Evolutionary conservation across 2,797 vertebrate genomes (phyloP).

Genomic region (Euthynnus affinis): DNA sequence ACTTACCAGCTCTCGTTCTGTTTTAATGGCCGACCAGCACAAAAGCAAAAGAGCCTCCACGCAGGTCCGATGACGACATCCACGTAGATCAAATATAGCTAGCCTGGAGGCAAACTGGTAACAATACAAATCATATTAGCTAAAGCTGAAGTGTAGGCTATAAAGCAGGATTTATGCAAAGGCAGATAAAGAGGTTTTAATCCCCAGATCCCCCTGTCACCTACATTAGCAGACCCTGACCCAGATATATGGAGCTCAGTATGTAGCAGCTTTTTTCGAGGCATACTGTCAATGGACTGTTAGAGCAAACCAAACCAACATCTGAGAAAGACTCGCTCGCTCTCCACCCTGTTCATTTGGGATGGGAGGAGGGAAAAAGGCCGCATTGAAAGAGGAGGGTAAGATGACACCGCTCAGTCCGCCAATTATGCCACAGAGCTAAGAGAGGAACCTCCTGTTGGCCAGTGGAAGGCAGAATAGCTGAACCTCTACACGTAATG

Average conservation of each 20-base stretch:
- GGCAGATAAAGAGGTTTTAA: slow-evolving; percentile 87
- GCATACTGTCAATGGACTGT: slow-evolving; percentile 54
- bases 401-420: slow-evolving; percentile 79
- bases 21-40: slow-evolving; percentile 32
- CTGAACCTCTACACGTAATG: slow-evolving; percentile 52
- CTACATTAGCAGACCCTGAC: slow-evolving; percentile 87
- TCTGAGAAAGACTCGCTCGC: slow-evolving; percentile 49
- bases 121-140: slow-evolving; percentile 85
- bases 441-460: slow-evolving; percentile 74
- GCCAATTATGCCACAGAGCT: slow-evolving; percentile 78
- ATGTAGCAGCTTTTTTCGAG: slow-evolving; percentile 59
- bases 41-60: slow-evolving; percentile 53
- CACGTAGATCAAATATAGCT: slow-evolving; percentile 64
- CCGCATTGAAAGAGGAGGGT: slow-evolving; percentile 79
- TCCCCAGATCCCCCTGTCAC: slow-evolving; percentile 85
- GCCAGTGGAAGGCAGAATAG: slow-evolving; percentile 57
- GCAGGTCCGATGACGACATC: slow-evolving; percentile 35
- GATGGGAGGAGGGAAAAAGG: slow-evolving; percentile 62
- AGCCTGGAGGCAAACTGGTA: slow-evolving; percentile 59
- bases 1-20: slow-evolving; percentile 25
- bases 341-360: slow-evolving; percentile 57
- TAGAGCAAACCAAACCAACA: slow-evolving; percentile 42
- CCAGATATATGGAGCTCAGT: slow-evolving; percentile 80
- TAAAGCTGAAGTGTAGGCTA: slow-evolving; percentile 77
- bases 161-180: slow-evolving; percentile 85